Evolutionary conservation across 1,140 invertebrate species (phyloP).

Genomic region (Drosophila saltans): DNA sequence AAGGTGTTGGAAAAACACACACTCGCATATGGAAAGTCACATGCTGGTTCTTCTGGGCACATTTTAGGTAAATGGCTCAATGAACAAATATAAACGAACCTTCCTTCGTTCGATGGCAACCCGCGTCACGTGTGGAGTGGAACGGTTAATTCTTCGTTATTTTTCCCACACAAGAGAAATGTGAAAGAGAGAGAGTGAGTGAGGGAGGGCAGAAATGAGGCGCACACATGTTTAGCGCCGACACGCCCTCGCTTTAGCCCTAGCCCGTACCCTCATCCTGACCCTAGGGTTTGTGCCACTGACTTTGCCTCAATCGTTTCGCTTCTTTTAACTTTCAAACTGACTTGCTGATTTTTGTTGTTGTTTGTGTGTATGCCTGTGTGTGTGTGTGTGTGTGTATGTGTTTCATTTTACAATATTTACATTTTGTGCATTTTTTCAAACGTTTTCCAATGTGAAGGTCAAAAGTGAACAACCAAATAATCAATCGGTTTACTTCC

Average conservation of each 20-base stretch:
- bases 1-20: slow-evolving; percentile 71
- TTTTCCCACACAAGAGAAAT: slow-evolving; percentile 28
- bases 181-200: background rate
- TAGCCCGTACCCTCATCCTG: slow-evolving; percentile 21
- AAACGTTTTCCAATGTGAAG: slow-evolving; percentile 14
- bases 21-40: background rate
- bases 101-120: slow-evolving; percentile 28
- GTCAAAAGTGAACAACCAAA: background rate
- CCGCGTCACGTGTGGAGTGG: slow-evolving; percentile 64
- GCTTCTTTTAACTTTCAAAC: slow-evolving; percentile 32
- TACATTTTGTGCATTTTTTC: slow-evolving; percentile 7
- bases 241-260: slow-evolving; percentile 57
- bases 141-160: slow-evolving; percentile 48
- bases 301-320: slow-evolving; percentile 24
- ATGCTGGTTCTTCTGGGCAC: slow-evolving; percentile 10
- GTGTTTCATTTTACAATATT: slow-evolving; percentile 1
- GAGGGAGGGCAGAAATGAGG: slow-evolving; percentile 53
- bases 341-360: slow-evolving; percentile 54
- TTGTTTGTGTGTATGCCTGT: background rate
- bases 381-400: background rate
- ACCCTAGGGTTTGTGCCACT: background rate
- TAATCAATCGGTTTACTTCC: background rate
- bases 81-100: slow-evolving; percentile 40
- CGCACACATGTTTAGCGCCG: slow-evolving; percentile 80
- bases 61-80: slow-evolving; percentile 50